Evolutionary conservation across 64 coral and sea anemone species (phyloP).

Genomic region (Dendrophyllia cribrosa): DNA sequence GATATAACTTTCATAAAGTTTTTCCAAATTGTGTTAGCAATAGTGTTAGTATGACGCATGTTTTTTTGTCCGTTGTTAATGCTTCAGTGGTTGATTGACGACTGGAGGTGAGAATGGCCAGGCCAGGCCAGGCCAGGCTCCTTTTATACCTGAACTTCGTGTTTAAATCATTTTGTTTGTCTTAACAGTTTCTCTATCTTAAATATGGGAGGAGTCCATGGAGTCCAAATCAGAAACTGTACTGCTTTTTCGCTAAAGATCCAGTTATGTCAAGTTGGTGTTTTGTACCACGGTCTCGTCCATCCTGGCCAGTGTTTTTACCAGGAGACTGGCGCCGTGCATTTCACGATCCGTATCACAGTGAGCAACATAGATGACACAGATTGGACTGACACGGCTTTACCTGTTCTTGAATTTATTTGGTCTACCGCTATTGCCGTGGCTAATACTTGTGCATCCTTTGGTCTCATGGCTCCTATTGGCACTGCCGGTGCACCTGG

Average conservation of each 20-base stretch:
- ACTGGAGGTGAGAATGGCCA: too few relatives aligned
- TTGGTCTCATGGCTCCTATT: neutral
- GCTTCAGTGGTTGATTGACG: too few relatives aligned
- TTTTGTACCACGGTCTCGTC: conserved; percentile 40
- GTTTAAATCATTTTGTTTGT: too few relatives aligned
- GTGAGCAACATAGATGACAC: conserved; percentile 31
- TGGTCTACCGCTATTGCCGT: neutral
- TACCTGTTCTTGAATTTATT: neutral
- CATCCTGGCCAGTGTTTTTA: conserved; percentile 4
- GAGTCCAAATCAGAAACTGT: neutral
- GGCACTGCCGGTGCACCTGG: neutral
- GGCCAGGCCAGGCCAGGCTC: too few relatives aligned
- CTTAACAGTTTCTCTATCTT: too few relatives aligned
- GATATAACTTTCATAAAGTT: too few relatives aligned
- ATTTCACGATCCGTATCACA: conserved; percentile 19
- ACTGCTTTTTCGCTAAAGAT: conserved; percentile 26
- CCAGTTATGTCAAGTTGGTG: conserved; percentile 35
- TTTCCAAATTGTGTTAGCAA: too few relatives aligned
- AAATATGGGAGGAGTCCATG: neutral
- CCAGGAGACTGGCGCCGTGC: conserved; percentile 7
- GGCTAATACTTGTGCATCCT: neutral
- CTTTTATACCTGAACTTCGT: too few relatives aligned
- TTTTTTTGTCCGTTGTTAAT: too few relatives aligned
- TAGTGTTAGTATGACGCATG: too few relatives aligned
- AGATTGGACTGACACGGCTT: conserved; percentile 27